Evolutionary conservation across 2,797 vertebrate species (phyloP), one percentile per base, ranked within the genome.

Genomic region (Manis javanica): DNA sequence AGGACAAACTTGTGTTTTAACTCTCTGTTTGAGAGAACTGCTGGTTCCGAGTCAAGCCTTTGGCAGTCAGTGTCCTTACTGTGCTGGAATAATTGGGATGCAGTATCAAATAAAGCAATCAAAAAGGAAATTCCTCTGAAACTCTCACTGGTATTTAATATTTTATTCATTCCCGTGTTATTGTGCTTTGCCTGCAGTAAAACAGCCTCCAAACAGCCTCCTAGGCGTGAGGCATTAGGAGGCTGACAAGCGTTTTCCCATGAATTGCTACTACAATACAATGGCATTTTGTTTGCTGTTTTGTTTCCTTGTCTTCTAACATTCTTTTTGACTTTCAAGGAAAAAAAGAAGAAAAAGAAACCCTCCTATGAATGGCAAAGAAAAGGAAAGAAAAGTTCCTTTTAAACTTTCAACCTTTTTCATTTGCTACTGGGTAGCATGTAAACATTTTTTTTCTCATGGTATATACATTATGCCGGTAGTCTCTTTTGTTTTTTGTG

Each of bases 281-380:
- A 99, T 99, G 98, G 98, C 98, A 99, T 99, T 99, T 99, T 99
- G 99, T 99, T 99, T 98, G 97, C 98, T 97, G 98, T 98, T 99
- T 99, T 99, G 99, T 99, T 98, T 98, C 98, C 97, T 98, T 98
- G 99, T 99, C 99, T 98, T 98, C 98, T 98, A 99, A 98, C 99
- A 99, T 99, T 99, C 99, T 99, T 98, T 98, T 98, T 98, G 97
- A 98, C 98, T 98, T 98, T 97, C 97, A 98, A 98, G 98, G 97
- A 98, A 90, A 96, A 95, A 84, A 97, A 57, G 63, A 98, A 77
- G 82, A 94, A 69, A 84, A 96, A 95, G 92, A 97, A 92, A 95
- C 81, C 59, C 66, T 96, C 90, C 94, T 93, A 90, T 98, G 98
- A 97, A 97, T 97, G 97, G 97, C 98, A 98, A 99, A 98, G 98